A percentile compares a stretch with the other conserved stretches of the same genome.
phyloP scores from a whole-genome alignment of 2,797 vertebrate species.

The Tapirus indicus region DNA sequence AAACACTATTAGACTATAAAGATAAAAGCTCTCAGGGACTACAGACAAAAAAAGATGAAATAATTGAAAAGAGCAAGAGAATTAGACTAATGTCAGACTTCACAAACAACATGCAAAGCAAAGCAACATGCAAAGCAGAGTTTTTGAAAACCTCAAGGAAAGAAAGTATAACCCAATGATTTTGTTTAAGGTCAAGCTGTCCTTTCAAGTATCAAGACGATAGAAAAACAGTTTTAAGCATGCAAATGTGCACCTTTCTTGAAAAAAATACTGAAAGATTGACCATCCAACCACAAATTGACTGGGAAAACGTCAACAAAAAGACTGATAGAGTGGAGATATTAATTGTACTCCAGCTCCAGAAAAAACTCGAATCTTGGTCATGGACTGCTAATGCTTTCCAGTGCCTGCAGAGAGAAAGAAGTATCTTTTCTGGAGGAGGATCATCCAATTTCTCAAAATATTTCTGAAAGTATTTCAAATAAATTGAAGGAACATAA shows the following conservation, averaged over 20 bases:
- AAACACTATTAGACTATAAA: neutral
- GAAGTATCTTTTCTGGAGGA: neutral
- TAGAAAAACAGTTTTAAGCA: constrained; percentile 12
- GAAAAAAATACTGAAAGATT: neutral
- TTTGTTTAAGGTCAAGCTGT: neutral
- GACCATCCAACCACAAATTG: neutral
- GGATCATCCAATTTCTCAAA: neutral
- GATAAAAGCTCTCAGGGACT: neutral
- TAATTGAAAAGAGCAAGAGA: neutral
- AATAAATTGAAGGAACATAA: neutral
- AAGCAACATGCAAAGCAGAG: neutral
- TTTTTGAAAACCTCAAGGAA: neutral
- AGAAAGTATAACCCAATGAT: neutral
- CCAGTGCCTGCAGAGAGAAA: neutral
- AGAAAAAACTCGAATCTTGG: neutral
- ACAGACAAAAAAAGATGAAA: neutral
- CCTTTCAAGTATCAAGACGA: neutral
- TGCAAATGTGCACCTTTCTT: neutral
- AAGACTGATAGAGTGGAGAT: neutral
- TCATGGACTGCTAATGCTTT: neutral
- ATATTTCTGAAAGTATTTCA: neutral
- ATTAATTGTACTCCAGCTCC: neutral
- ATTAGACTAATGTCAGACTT: neutral
- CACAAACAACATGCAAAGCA: neutral
- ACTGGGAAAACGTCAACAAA: neutral